Conservation (phyloP, 1,140 invertebrate genomes). For the Probaryconus sp. region DNA sequence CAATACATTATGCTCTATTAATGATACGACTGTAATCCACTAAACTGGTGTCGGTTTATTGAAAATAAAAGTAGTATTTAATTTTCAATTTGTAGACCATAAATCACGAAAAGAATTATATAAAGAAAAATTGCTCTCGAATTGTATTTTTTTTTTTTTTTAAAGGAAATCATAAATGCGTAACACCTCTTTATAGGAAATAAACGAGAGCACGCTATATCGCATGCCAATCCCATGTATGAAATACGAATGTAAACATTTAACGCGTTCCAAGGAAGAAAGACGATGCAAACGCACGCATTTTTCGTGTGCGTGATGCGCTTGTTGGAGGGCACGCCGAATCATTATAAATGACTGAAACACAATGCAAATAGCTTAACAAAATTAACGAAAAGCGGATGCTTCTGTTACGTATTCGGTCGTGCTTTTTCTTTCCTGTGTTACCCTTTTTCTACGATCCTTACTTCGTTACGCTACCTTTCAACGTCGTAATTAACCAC, state of each 20-base stretch:
- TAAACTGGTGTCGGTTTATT: too few relatives aligned
- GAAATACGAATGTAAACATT: constrained; percentile 44
- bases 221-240: constrained; percentile 45
- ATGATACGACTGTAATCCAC: too few relatives aligned
- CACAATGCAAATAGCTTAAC: constrained; percentile 21
- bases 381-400: constrained; percentile 42
- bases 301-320: constrained; percentile 22
- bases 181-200: constrained; percentile 55
- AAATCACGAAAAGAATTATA: constrained; percentile 29
- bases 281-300: constrained; percentile 25
- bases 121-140: constrained; percentile 34
- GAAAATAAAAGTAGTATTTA: not conserved
- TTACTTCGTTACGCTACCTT: constrained; percentile 42
- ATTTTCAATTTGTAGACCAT: not conserved
- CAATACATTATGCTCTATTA: too few relatives aligned
- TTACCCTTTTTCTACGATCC: constrained; percentile 14
- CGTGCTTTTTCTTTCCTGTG: constrained; percentile 2
- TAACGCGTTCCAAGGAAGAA: constrained; percentile 38
- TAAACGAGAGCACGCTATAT: constrained; percentile 57
- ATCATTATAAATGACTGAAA: constrained; percentile 19
- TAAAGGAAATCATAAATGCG: constrained; percentile 52
- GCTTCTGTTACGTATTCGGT: constrained; percentile 26
- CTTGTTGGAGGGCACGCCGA: constrained; percentile 19
- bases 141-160: constrained; percentile 32
- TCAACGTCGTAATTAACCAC: constrained; percentile 41